Conservation (phyloP, 1,140 invertebrate species). For the Monochamus saltuarius region DNA sequence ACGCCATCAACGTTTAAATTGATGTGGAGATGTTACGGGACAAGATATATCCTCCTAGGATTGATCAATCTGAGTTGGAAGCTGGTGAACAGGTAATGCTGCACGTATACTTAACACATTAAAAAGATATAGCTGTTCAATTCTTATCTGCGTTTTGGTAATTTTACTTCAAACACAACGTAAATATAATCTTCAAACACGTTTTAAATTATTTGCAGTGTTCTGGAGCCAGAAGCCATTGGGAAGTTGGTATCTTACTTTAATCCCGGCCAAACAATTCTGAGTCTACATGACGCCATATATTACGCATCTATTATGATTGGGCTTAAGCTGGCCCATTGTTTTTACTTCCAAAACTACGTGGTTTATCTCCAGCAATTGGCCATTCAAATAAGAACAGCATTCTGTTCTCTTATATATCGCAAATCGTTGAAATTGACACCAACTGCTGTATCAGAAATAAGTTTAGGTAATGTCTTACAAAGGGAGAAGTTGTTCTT, state of each 20-base stretch:
- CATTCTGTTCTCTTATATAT: conserved; percentile 78
- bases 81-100: conserved; percentile 8
- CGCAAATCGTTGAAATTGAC: conserved; percentile 73
- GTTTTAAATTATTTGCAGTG: conserved; percentile 6
- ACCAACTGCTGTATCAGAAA: conserved; percentile 70
- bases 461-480: conserved; percentile 75
- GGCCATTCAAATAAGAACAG: conserved; percentile 78
- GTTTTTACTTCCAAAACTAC: conserved; percentile 63
- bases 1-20: conserved; percentile 8
- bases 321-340: conserved; percentile 22
- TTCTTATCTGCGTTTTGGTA: no score
- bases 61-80: conserved; percentile 9
- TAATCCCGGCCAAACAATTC: conserved; percentile 19
- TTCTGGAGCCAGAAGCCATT: conserved; percentile 18
- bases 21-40: conserved; percentile 12
- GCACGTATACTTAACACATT: background rate
- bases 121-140: no score
- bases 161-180: no score
- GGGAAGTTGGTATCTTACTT: conserved; percentile 29
- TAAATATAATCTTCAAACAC: no score
- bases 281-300: conserved; percentile 34
- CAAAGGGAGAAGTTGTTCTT: no score
- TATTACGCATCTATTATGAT: conserved; percentile 31
- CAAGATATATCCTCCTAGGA: conserved; percentile 10
- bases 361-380: conserved; percentile 71